Evolutionary conservation across 2,888 invertebrate genomes (phyloP).

Genomic region (Agriopis leucophaearia): DNA sequence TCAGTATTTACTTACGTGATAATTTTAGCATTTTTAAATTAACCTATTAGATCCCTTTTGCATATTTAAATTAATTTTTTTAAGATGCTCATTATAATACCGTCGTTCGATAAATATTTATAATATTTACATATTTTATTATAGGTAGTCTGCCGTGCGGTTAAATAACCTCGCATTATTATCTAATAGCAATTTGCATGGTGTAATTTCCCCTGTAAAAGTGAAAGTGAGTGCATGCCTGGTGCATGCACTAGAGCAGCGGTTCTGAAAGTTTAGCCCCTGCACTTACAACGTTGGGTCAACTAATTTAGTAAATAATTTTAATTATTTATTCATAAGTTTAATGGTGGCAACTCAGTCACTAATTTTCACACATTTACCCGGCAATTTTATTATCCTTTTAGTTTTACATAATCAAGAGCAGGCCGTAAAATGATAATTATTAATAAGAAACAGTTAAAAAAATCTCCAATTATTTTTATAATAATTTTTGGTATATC

Average conservation of each 20-base stretch:
- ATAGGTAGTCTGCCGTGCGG: slow-evolving; percentile 18
- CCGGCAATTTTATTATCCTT: no score
- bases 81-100: slow-evolving; percentile 1
- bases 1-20: background rate
- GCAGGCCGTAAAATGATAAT: no score
- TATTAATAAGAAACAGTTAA: no score
- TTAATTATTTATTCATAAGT: no score
- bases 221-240: slow-evolving; percentile 39
- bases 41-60: background rate
- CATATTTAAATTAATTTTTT: background rate
- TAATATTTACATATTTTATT: slow-evolving; percentile 8
- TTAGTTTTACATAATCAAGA: no score
- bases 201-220: slow-evolving; percentile 42
- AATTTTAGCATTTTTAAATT: background rate
- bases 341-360: no score
- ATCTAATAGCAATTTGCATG: slow-evolving; percentile 32
- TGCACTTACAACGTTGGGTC: background rate
- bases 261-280: slow-evolving; percentile 13
- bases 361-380: no score
- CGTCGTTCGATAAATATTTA: slow-evolving; percentile 9
- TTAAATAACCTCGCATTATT: slow-evolving; percentile 26
- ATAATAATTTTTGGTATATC: no score
- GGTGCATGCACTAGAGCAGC: slow-evolving; percentile 22
- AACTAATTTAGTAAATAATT: background rate
- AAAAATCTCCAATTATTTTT: no score